Evolutionary conservation across 2,797 vertebrate species (phyloP), one percentile per base, ranked within the genome.

Genomic region (Lindbergichthys nudifrons): DNA sequence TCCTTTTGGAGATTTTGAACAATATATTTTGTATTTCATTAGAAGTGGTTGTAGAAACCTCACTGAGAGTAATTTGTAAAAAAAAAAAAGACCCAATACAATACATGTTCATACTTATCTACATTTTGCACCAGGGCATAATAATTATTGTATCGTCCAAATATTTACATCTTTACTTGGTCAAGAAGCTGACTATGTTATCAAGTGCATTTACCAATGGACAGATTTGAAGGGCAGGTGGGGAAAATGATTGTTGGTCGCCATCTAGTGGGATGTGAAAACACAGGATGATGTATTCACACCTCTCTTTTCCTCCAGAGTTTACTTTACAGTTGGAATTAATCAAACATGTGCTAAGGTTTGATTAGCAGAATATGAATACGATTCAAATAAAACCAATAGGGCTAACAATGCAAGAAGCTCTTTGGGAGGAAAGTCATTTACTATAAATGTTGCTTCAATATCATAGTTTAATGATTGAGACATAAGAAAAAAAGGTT

Each of bases 261-360:
- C 82, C 86, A 83, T 70, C 86, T 79, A 65, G 76, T 74, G 81
- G 75, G 10, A 8, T 2, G 13, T 54, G 7, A 26, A 67, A 69
- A 15, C 9, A 54, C 69, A 82, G 11, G 0, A 30, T 12, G 14
- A 53, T 9, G 15, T 16, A 26, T 1, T n/a, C 3, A 11, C 46
- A 36, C 1, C 6, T 47, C 16, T 0, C 32, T 48, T 62, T 36
- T 18, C 0, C 9, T 54, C 16, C 2, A 45, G 6, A 51, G 14
- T 2, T 13, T 10, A 70, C 32, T 18, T 59, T 9, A 47, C 42
- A 19, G 19, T 43, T 68, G 15, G 12, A 46, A 52, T 3, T 59
- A 9, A 26, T 42, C 15, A 50, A 65, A 57, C 3, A 47, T 18
- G 16, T 42, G 10, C 45, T 56, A 45, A 53, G 4, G 42, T 61